phyloP scores from a whole-genome alignment of 2,888 invertebrate species.

The Caradrina kadenii region DNA sequence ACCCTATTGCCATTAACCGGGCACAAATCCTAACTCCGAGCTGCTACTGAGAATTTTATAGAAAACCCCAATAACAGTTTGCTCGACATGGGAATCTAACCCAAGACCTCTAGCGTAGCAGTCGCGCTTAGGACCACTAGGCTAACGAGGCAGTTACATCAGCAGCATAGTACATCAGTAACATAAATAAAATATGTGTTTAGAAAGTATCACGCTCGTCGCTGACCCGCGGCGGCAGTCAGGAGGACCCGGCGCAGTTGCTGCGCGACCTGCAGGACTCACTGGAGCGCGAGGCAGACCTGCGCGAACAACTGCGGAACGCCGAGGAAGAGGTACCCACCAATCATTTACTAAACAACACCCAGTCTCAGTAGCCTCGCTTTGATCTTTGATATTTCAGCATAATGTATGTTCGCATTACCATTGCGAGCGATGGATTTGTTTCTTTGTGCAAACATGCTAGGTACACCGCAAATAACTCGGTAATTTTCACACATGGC shows the following conservation, averaged over 20 bases:
- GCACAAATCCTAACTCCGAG: too few relatives aligned
- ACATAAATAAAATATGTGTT: conserved; percentile 3
- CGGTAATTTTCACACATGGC: conserved; percentile 29
- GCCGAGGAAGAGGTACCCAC: conserved; percentile 96
- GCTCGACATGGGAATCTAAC: too few relatives aligned
- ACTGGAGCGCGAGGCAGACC: conserved; percentile 97
- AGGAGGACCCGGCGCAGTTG: conserved; percentile 95
- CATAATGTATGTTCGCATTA: conserved; percentile 9
- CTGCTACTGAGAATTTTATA: too few relatives aligned
- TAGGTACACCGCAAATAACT: conserved; percentile 42
- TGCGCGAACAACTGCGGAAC: conserved; percentile 97
- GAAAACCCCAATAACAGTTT: too few relatives aligned
- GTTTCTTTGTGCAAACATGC: conserved; percentile 18
- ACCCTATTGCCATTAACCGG: too few relatives aligned
- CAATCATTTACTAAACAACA: neutral
- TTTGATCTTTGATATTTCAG: conserved; percentile 21
- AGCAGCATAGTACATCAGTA: neutral
- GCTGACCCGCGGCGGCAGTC: conserved; percentile 94
- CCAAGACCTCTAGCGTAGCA: too few relatives aligned
- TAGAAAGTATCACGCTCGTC: conserved; percentile 93
- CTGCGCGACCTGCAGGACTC: conserved; percentile 97
- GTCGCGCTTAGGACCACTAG: too few relatives aligned
- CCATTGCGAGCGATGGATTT: conserved; percentile 15
- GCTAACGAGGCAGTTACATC: too few relatives aligned
- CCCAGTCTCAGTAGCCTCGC: neutral